Conservation (phyloP, 2,797 vertebrate genomes). For the Jordanella pulchra region DNA sequence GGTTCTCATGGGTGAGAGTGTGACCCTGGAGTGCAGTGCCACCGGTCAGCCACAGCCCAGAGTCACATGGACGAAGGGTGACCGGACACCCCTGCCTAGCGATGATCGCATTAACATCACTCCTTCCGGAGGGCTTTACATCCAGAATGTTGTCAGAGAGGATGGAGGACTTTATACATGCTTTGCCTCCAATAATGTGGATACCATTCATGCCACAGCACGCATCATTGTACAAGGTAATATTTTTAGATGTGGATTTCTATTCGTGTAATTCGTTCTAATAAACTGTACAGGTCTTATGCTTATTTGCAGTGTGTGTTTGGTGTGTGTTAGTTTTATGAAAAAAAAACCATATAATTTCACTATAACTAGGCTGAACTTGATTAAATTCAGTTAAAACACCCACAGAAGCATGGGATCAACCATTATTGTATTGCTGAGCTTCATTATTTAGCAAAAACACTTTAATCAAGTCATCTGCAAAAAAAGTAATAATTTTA, state of each 20-base stretch:
- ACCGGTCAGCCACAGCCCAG: conserved; percentile 91
- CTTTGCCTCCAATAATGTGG: conserved; percentile 92
- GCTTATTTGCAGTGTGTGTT: not conserved
- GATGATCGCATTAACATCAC: conserved; percentile 92
- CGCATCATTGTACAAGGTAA: conserved; percentile 96
- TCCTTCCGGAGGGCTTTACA: conserved; percentile 91
- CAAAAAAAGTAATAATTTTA: not conserved
- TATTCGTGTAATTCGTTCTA: not conserved
- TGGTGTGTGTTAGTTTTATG: not conserved
- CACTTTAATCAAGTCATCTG: not conserved
- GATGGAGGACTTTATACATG: conserved; percentile 94
- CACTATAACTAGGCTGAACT: not conserved
- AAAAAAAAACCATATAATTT: not conserved
- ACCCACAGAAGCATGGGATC: not conserved
- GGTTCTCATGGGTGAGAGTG: conserved; percentile 94
- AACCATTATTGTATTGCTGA: not conserved
- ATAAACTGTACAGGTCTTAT: not conserved
- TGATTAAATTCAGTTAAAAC: not conserved
- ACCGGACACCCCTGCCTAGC: conserved; percentile 86
- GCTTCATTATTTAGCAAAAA: not conserved
- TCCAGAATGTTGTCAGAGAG: conserved; percentile 88
- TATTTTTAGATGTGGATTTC: not conserved
- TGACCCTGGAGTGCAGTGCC: conserved; percentile 96
- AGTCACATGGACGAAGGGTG: conserved; percentile 92
- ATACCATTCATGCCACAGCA: conserved; percentile 90